Conservation (phyloP, 1,140 invertebrate species). For the Rhagoletis pomonella region DNA sequence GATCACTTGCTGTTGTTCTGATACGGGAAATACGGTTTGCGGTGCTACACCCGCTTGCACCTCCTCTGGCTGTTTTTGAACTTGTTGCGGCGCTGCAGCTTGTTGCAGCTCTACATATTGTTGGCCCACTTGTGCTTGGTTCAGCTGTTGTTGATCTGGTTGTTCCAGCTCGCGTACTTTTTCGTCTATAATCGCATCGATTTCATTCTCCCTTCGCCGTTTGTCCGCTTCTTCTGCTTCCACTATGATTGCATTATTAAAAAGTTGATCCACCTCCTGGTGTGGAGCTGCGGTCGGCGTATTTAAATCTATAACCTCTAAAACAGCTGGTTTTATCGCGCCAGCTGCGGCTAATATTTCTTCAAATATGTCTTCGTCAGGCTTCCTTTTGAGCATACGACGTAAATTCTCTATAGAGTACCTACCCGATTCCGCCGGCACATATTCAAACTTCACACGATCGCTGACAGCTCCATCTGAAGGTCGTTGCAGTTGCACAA, state of each 20-base stretch:
- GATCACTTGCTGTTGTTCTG: neutral
- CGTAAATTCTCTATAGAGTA: slow-evolving; percentile 82
- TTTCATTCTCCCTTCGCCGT: slow-evolving; percentile 67
- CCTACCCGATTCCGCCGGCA: slow-evolving; percentile 93
- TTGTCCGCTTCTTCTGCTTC: slow-evolving; percentile 62
- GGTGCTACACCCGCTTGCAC: neutral
- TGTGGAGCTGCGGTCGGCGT: slow-evolving; percentile 62
- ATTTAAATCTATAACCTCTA: slow-evolving; percentile 71
- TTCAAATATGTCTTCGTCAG: slow-evolving; percentile 78
- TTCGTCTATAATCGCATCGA: slow-evolving; percentile 71
- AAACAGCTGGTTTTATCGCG: slow-evolving; percentile 55
- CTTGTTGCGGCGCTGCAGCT: slow-evolving; percentile 42
- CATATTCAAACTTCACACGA: slow-evolving; percentile 87
- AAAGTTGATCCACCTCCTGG: neutral
- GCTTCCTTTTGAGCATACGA: slow-evolving; percentile 80
- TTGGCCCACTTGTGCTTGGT: neutral
- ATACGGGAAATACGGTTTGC: neutral
- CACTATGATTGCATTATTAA: neutral
- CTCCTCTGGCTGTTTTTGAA: slow-evolving; percentile 22
- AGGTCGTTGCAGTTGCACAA: slow-evolving; percentile 88
- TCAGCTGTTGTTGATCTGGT: slow-evolving; percentile 49
- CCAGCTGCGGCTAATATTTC: slow-evolving; percentile 63
- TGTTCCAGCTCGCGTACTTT: slow-evolving; percentile 67
- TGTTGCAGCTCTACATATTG: neutral
- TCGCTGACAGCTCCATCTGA: slow-evolving; percentile 91